Evolutionary conservation across 2,888 invertebrate species (phyloP), one percentile per base, ranked within the genome.

Genomic region (Calameuta idolon): DNA sequence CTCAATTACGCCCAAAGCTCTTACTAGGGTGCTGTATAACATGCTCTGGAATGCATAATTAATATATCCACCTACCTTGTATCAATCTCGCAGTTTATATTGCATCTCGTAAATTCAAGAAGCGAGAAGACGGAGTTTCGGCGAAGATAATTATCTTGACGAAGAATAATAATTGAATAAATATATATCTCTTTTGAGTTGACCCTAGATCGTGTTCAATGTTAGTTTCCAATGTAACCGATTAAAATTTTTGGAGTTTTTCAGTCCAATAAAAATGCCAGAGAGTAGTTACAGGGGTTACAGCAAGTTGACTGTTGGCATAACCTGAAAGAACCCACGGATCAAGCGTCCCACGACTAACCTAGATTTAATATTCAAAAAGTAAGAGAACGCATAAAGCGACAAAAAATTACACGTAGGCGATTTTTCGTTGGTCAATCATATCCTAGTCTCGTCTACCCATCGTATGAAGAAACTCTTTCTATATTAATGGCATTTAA

Each of bases 1-100:
- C 71, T 23, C 55, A 55, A 23, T 5, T 23, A 55, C 55, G 55
- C 55, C 55, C 55, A 55, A 55, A 23, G 71, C 23, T 34, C 31
- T 34, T 33, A 71, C 71, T 33, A 71, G 31, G 33, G 31, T 23
- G 71, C 71, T 71, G 11, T 55, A 55, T 12, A 12, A 12, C 31
- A 34, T 71, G 31, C 71, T 71, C 74, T 74, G 79, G 83, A 81
- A 86, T 87, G 84, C 81, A 85, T 87, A 87, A 87, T 87, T 86
- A 85, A 87, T 87, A 83, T 79, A 79, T 80, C 83, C 81, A 79
- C 85, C 83, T 85, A 85, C 81, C 78, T 80, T 34, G 76, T 81
- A 80, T 80, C 80, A 79, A 80, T 82, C 79, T 68, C 4, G 73
- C 30, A 31, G 55, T 30, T 33, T 30, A 35, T n/a, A 74, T 74